Conservation (phyloP, 35 echinoderm and acorn worm species). For the Apostichopus californicus region DNA sequence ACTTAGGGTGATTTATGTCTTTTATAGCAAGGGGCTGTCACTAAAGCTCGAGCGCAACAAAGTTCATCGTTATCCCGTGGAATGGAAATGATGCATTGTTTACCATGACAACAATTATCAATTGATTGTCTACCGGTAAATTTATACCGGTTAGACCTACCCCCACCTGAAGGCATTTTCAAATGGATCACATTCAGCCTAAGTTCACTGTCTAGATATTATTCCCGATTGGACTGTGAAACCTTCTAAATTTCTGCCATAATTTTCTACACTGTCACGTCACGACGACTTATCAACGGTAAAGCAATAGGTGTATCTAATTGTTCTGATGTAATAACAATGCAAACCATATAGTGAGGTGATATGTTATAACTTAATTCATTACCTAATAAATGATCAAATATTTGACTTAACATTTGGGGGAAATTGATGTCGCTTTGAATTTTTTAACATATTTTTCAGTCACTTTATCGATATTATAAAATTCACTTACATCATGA, state of each 20-base stretch:
- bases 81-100: background rate
- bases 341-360: background rate
- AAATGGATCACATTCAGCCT: background rate
- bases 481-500: no score
- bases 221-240: background rate
- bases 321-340: background rate
- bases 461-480: no score
- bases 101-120: no score
- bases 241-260: background rate
- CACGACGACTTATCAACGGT: background rate
- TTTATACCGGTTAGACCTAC: no score
- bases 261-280: background rate
- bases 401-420: background rate
- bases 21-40: slow-evolving; percentile 1
- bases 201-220: background rate
- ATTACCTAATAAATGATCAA: background rate
- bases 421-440: background rate
- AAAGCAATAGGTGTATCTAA: background rate
- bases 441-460: background rate
- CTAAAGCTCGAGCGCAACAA: background rate
- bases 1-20: background rate
- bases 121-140: no score
- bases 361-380: background rate
- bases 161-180: no score
- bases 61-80: background rate